Evolutionary conservation across 2,888 invertebrate species (phyloP).

Genomic region (Sthenelais limicola): DNA sequence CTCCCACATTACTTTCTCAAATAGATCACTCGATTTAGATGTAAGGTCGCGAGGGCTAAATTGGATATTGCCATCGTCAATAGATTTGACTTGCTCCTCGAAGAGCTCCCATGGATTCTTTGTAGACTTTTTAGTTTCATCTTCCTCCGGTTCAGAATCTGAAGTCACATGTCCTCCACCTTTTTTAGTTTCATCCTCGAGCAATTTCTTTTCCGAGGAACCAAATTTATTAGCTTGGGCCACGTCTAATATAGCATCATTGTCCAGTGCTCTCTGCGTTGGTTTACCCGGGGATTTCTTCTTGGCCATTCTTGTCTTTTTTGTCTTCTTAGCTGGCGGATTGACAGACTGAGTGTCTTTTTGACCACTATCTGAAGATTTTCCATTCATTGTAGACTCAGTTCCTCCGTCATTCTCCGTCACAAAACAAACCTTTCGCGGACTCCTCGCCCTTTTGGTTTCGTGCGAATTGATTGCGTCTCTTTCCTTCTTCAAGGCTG

Average conservation of each 20-base stretch:
- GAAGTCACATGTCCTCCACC: not conserved
- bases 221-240: slow-evolving; percentile 12
- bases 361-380: not conserved
- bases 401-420: not conserved
- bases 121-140: not conserved
- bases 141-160: slow-evolving; percentile 11
- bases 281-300: not conserved
- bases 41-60: slow-evolving; percentile 17
- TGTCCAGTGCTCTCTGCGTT: not conserved
- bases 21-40: slow-evolving; percentile 20
- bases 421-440: slow-evolving; percentile 8
- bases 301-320: not conserved
- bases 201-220: not conserved
- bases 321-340: not conserved
- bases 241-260: slow-evolving; percentile 17
- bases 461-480: not conserved
- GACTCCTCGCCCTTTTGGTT: not conserved
- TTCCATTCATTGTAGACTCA: not conserved
- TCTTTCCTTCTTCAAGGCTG: not conserved
- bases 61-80: not conserved
- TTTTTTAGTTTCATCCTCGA: not conserved
- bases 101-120: slow-evolving; percentile 12
- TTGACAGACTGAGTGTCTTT: no score
- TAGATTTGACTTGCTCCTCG: slow-evolving; percentile 26
- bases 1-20: slow-evolving; percentile 16